A percentile compares a stretch with the other conserved stretches of the same genome.
phyloP scores from a whole-genome alignment of 92 coral and sea anemone genomes.

The Zoanthus gigantus region DNA sequence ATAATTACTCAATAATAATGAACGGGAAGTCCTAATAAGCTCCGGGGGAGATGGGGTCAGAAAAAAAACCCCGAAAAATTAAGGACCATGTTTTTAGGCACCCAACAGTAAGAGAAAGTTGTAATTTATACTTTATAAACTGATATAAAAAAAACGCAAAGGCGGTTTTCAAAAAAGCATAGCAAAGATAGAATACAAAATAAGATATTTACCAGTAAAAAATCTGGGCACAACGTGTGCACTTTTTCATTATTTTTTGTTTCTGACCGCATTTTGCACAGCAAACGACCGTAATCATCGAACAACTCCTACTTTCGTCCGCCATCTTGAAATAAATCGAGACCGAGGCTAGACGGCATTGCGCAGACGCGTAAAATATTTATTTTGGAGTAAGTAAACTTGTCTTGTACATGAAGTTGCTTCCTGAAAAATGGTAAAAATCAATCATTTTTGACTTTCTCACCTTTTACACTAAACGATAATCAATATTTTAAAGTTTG shows the following conservation, averaged over 20 bases:
- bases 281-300: neutral
- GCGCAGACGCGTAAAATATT: slow-evolving; percentile 32
- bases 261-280: slow-evolving; percentile 76
- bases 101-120: no score
- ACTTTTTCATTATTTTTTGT: slow-evolving; percentile 82
- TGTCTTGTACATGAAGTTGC: neutral
- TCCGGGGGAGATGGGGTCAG: no score
- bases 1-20: no score
- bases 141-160: no score
- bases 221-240: slow-evolving; percentile 76
- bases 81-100: no score
- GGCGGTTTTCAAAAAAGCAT: no score
- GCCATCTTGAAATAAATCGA: slow-evolving; percentile 59
- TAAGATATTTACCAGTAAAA: slow-evolving; percentile 79
- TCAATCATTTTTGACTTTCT: neutral
- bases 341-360: slow-evolving; percentile 21
- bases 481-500: slow-evolving; percentile 3
- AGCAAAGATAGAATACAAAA: no score
- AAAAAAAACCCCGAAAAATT: no score
- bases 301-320: slow-evolving; percentile 14
- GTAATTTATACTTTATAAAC: no score
- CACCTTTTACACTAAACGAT: no score
- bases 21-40: no score
- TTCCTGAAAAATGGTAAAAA: slow-evolving; percentile 13
- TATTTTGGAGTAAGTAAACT: neutral